phyloP scores from a whole-genome alignment of 2,797 vertebrate genomes.

The Prunella strophiata region DNA sequence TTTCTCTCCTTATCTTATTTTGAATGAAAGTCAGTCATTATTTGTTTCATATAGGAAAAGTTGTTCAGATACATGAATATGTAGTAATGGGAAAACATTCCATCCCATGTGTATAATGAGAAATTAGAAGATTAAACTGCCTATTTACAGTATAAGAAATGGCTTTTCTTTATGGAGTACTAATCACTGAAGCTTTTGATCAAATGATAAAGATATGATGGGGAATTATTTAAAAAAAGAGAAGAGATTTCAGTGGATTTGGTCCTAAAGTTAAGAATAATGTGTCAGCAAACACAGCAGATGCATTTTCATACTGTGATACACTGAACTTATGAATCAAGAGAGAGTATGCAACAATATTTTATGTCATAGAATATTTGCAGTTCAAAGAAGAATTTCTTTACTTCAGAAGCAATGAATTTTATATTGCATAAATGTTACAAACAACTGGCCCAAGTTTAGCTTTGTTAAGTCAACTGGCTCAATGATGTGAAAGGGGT shows the following conservation, averaged over 20 bases:
- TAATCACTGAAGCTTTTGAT: neutral
- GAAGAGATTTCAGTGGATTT: neutral
- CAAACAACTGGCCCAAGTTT: neutral
- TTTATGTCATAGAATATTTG: neutral
- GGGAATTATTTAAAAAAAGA: neutral
- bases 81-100: neutral
- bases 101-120: neutral
- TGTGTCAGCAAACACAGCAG: neutral
- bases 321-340: neutral
- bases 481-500: neutral
- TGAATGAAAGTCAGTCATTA: neutral
- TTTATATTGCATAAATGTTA: neutral
- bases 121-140: neutral
- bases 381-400: neutral
- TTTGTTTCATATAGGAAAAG: neutral
- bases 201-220: neutral
- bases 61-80: neutral
- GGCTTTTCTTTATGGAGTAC: neutral
- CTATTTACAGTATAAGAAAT: neutral
- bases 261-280: neutral
- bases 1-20: neutral
- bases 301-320: neutral
- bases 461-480: neutral
- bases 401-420: neutral
- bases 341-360: neutral